These are phyloP conservation scores for Danaus plexippus DNA, from an alignment of 1,140 invertebrate genomes.

Conservation along the genomic window DNA sequence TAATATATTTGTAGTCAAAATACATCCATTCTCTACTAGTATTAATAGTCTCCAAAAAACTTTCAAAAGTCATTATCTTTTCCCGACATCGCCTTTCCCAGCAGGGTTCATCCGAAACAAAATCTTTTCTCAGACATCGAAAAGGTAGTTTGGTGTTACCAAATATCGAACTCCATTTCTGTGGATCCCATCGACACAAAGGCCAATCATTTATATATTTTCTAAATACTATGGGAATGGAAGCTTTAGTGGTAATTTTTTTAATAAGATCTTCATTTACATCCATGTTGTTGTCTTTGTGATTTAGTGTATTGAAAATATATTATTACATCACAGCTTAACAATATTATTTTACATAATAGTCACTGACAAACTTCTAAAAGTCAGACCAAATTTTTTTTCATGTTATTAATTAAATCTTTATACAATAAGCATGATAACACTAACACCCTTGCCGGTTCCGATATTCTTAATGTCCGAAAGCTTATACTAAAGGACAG, in stretches of 20 bases:
- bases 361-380: too few species aligned
- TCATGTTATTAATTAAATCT: too few species aligned
- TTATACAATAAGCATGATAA: too few species aligned
- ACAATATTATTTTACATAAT: not conserved
- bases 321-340: conserved; percentile 1
- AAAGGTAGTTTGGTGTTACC: conserved; percentile 61
- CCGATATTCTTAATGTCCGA: too few species aligned
- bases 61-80: conserved; percentile 73
- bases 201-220: conserved; percentile 50
- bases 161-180: conserved; percentile 69
- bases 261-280: conserved; percentile 41
- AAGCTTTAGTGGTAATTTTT: conserved; percentile 34
- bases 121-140: conserved; percentile 49
- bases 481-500: too few species aligned
- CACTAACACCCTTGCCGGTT: too few species aligned
- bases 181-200: conserved; percentile 53
- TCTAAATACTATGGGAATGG: conserved; percentile 44
- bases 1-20: conserved; percentile 89
- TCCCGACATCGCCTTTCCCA: conserved; percentile 80
- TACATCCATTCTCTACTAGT: conserved; percentile 78
- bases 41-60: conserved; percentile 73
- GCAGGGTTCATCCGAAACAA: conserved; percentile 74
- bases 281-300: conserved; percentile 18
- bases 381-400: too few species aligned
- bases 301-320: not conserved